Evolutionary conservation across 2,113 vertebrate genomes (phyloP).

Genomic region (Odocoileus virginianus): DNA sequence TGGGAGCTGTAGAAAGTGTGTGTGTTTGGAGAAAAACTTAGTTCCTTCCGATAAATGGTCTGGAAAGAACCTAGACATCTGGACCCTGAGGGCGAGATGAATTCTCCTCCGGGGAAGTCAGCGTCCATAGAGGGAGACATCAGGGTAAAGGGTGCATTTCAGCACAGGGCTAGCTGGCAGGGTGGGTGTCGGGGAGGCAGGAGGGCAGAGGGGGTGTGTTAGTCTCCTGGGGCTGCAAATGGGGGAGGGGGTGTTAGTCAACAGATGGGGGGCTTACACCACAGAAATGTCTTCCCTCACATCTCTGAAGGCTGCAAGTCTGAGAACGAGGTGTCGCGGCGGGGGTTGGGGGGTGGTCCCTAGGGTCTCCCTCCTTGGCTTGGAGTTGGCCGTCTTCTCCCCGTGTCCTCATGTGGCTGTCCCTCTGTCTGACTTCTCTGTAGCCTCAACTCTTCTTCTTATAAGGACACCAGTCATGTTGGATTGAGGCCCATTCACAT

Average conservation of each 20-base stretch:
- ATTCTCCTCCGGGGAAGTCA: not conserved
- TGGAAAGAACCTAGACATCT: not conserved
- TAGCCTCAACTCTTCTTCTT: not conserved
- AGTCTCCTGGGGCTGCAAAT: not conserved
- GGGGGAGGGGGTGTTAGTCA: not conserved
- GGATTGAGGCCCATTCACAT: not conserved
- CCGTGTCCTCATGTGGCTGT: accelerated
- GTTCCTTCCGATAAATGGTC: accelerated
- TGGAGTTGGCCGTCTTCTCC: accelerated
- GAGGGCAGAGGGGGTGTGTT: not conserved
- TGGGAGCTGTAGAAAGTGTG: not conserved
- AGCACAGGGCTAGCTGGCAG: accelerated
- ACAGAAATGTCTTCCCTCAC: not conserved
- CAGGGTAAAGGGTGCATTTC: not conserved
- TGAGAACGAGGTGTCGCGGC: not conserved
- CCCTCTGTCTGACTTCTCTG: not conserved
- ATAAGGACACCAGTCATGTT: not conserved
- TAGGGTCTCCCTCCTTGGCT: not conserved
- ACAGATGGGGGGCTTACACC: accelerated
- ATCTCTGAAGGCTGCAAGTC: not conserved
- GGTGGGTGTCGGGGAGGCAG: accelerated
- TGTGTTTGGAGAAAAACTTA: not conserved
- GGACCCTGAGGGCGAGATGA: accelerated
- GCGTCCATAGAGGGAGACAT: accelerated
- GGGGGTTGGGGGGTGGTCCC: accelerated